phyloP scores from a whole-genome alignment of 2,888 invertebrate species.

The Dromius quadrimaculatus region DNA sequence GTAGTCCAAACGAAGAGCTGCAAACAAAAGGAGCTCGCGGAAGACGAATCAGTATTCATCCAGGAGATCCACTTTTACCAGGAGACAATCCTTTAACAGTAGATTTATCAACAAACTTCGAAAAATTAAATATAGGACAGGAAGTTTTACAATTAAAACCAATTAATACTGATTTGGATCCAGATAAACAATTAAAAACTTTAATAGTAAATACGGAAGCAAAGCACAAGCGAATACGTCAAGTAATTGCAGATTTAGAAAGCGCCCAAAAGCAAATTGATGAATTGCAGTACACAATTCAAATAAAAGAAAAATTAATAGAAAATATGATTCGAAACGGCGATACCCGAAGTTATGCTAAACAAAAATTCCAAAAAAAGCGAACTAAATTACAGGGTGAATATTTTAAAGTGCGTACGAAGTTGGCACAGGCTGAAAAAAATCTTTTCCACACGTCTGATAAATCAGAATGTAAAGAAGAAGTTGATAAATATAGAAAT shows the following conservation, averaged over 20 bases:
- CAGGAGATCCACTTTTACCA: constrained; percentile 58
- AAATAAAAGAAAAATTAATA: constrained; percentile 80
- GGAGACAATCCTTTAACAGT: constrained; percentile 26
- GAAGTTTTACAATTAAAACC: constrained; percentile 37
- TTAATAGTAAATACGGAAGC: constrained; percentile 64
- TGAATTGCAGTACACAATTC: constrained; percentile 77
- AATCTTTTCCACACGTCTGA: constrained; percentile 57
- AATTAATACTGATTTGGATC: constrained; percentile 67
- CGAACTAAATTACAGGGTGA: constrained; percentile 72
- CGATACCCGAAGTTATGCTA: constrained; percentile 70
- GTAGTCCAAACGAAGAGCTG: constrained; percentile 37
- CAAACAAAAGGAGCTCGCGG: constrained; percentile 64
- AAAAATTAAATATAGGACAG: constrained; percentile 38
- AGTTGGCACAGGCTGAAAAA: constrained; percentile 69
- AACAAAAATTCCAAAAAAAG: constrained; percentile 75
- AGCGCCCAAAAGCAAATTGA: constrained; percentile 77
- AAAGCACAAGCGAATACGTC: constrained; percentile 64
- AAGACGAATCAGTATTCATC: constrained; percentile 65
- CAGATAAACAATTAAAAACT: constrained; percentile 68
- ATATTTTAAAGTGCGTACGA: constrained; percentile 71
- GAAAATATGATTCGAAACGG: constrained; percentile 75
- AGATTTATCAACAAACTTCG: constrained; percentile 24
- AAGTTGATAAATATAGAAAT: constrained; percentile 65
- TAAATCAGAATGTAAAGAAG: constrained; percentile 63
- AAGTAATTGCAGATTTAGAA: constrained; percentile 71